Base-by-base conservation (phyloP, 2,113 vertebrate species). In the Dasyornis broadbenti region DNA sequence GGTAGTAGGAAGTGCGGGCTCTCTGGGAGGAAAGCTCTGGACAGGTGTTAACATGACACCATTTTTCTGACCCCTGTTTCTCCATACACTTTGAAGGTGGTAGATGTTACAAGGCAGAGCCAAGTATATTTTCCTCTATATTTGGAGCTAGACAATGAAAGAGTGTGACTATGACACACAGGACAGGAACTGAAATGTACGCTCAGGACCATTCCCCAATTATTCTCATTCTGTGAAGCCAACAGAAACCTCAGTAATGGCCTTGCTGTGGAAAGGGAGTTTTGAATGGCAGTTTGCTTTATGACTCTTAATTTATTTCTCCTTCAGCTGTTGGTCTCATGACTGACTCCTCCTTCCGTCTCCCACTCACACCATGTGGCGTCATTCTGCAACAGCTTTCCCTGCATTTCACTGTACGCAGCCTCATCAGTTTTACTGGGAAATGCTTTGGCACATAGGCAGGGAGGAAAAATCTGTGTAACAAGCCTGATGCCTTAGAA, bases 251-350 rank as follows among this genome's bases (percentile, higher is more conserved):
- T 14, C 82, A 63, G 50, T 80, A 88, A 86, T 59, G 45, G 82
- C 50, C 85, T 80, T 80, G 52, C 68, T 57, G 37, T 40, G 56
- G 72, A 86, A 86, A 90, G 60, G 72, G 71, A 80, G 40, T 47
- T 94, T 90, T 92, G 94, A 94, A 83, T 92, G 90, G 76, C 85
- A 92, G 75, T 68, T 86, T 90, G 79, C 31, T 96, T 95, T 86
- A 93, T 94, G 94, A 70, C 79, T 93, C 63, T 77, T 92, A 92
- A 95, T 95, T 93, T 92, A 92, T 94, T 89, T 92, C 85, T 91
- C 68, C 79, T 86, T 81, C 79, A 78, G 71, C 83, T 90, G 76
- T n/a, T 89, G 76, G 64, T 88, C 82, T 92, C n/a, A 63, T 71
- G 88, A 70, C 60, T 78, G 90, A 78, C 85, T 96, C 47, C 84